Evolutionary conservation across 2,113 vertebrate species (phyloP).

Genomic region (Megatriorchis doriae): DNA sequence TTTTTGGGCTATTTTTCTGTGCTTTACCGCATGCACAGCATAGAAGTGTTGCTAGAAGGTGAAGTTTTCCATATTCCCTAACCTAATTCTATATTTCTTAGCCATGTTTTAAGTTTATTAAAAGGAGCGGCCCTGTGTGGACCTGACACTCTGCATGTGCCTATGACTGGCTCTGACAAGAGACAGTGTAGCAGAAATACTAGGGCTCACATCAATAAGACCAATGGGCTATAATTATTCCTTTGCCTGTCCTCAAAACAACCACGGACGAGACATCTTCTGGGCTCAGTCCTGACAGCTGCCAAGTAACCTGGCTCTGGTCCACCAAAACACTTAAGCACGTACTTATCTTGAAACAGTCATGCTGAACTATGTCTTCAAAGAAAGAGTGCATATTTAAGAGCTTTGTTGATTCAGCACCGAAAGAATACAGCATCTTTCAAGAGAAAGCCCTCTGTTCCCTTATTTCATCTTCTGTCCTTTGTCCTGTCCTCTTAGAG

Average conservation of each 20-base stretch:
- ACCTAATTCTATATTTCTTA: neutral
- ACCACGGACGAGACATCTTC: neutral
- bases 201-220: neutral
- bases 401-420: neutral
- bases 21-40: neutral
- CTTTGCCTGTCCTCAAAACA: neutral
- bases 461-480: constrained; percentile 13
- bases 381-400: neutral
- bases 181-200: neutral
- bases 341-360: neutral
- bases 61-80: neutral
- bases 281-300: neutral
- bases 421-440: neutral
- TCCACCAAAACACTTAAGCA: neutral
- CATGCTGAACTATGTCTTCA: neutral
- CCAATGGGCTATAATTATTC: neutral
- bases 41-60: neutral
- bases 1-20: neutral
- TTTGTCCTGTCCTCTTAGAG: neutral
- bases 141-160: neutral
- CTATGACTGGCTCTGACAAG: neutral
- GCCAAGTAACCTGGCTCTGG: neutral
- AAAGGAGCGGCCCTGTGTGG: fast-evolving
- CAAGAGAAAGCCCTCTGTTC: neutral
- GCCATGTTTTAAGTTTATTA: neutral